Evolutionary conservation across 2,797 vertebrate species (phyloP), one percentile per base, ranked within the genome.

Genomic region (Hyperoplus lanceolatus): DNA sequence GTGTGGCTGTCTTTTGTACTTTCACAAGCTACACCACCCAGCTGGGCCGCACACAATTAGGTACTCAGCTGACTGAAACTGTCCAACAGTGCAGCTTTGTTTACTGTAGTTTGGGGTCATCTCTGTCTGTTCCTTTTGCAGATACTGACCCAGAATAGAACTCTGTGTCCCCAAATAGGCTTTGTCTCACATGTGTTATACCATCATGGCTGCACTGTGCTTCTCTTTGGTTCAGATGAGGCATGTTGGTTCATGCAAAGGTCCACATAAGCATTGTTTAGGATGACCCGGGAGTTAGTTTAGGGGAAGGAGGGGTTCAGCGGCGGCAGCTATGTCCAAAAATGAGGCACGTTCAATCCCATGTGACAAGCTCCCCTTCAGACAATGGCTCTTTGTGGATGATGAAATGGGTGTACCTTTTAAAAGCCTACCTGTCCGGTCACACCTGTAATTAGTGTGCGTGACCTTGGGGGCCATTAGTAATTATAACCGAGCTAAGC

Each of bases 381-480:
- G 55, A 93, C 90, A 92, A 87, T 58, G 87, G 63, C 64, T 72
- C 89, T 88, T 89, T 93, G 90, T 92, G 43, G 64, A 45, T 5
- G 16, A 78, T 89, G 57, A 80, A 59, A 50, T 1, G 16, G 60
- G 8, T 59, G 38, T 70, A 59, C 58, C 61, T 86, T 82, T 29
- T 86, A 73, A 84, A 73, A 64, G 59, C 66, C 69, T 69, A 86
- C 87, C 77, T 92, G 83, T 92, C 88, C 16, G 50, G 78, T 88
- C 79, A 84, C 91, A 91, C 85, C 83, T 90, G 80, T 89, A 90
- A 93, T 94, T 89, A 92, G 73, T 80, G 68, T 58, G 46, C 45
- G 42, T 84, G 89, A 90, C 90, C 89, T 85, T 64, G 45, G 36
- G 60, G 91, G 79, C 66, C 73, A 69, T 9, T 56, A 63, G 79